Base-by-base conservation (phyloP, 1,140 invertebrate species). In the Cydia fagiglandana region DNA sequence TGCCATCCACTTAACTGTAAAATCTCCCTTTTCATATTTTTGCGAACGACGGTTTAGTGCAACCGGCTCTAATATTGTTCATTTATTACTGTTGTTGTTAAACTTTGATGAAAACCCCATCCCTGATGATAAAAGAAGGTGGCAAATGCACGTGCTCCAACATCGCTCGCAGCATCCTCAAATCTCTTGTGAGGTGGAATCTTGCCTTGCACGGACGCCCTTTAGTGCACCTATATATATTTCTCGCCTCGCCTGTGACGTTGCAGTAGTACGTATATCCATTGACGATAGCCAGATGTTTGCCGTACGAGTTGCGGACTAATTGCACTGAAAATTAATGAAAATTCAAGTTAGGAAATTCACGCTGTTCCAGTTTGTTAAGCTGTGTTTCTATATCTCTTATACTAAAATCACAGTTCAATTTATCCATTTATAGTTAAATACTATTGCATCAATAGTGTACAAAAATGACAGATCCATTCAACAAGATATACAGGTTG, bases 231-330 rank as follows among this genome's bases (percentile, higher is more conserved):
- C 78, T 17, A 76, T 78, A 83, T 7, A 75, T 45, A 30, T 38
- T 73, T 2, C 12, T 56, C 4, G 4, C 45, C 10, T 50, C 64
- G 2, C 64, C 74, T 12, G 66, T 75, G 6, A 68, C 73, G 13
- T 41, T 45, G 30, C 79, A 76, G 61, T 80, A 82, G 66, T 73
- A 82, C 28, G 80, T 80, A 13, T 73, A 82, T 50, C 75, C 73
- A 45, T 82, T 64, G 17, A 80, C n/a, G 10, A 82, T 66, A 0
- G 79, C 79, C 2, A 82, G 2, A 0, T 75, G 12, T 20, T 81
- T 79, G 9, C 78, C 80, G 4, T 50, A 53, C 6, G 9, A 3
- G 15, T 75, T 75, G 6, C 70, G 66, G 0, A 78, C 75, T 7
- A 73, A 73, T 20, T 41, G 56, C 4, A 78, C 75, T 70, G 56